These are phyloP conservation scores for Dascillus cervinus DNA, from an alignment of 2,888 invertebrate genomes.

Conservation along the genomic window DNA sequence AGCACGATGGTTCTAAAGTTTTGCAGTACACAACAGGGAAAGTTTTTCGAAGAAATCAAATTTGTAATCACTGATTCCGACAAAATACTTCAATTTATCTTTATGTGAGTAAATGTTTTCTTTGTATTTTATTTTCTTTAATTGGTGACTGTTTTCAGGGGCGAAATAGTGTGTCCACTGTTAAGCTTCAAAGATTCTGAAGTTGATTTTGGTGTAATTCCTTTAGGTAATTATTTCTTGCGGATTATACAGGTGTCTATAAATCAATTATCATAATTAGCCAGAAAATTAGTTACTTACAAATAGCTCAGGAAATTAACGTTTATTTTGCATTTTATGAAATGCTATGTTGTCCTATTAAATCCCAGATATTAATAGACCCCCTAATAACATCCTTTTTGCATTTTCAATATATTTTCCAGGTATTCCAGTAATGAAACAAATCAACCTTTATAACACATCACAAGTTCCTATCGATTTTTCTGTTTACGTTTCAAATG, in stretches of 20 bases:
- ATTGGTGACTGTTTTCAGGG: constrained; percentile 43
- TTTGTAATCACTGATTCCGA: constrained; percentile 53
- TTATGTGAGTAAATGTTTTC: constrained; percentile 45
- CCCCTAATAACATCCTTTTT: too few relatives aligned
- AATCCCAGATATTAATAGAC: too few relatives aligned
- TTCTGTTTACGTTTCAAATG: constrained; percentile 44
- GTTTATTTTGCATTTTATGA: too few relatives aligned
- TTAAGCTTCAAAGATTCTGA: constrained; percentile 47
- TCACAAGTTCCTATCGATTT: constrained; percentile 50
- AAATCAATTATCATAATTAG: background rate
- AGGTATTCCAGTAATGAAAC: constrained; percentile 46
- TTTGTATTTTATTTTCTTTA: constrained; percentile 1
- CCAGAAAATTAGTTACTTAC: background rate
- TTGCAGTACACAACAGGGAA: constrained; percentile 51
- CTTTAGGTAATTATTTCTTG: constrained; percentile 43
- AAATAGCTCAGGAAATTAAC: too few relatives aligned
- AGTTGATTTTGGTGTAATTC: constrained; percentile 51
- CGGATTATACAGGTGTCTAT: background rate
- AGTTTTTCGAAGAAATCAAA: constrained; percentile 54
- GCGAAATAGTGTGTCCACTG: constrained; percentile 53
- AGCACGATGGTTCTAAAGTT: constrained; percentile 50
- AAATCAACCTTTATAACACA: constrained; percentile 47
- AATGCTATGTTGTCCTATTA: too few relatives aligned
- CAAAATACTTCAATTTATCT: constrained; percentile 47
- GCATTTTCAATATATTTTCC: too few relatives aligned